These are phyloP conservation scores for Dinothrombium tinctorium DNA, from an alignment of 1,140 invertebrate species.

Conservation along the genomic window DNA sequence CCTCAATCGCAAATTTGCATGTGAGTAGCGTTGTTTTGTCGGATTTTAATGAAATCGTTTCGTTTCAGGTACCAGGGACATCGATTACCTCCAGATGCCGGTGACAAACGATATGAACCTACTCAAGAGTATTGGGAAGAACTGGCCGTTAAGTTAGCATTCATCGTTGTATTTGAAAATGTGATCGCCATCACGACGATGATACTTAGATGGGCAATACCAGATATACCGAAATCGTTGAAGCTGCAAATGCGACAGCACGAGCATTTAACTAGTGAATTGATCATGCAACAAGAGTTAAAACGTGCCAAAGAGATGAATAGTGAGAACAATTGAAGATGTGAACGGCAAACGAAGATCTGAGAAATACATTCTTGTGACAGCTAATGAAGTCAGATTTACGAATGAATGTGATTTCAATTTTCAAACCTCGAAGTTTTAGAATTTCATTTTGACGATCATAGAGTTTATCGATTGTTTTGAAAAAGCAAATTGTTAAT, in stretches of 20 bases:
- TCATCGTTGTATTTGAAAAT: constrained; percentile 83
- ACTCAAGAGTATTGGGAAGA: constrained; percentile 69
- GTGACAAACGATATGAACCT: constrained; percentile 33
- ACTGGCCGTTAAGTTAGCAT: constrained; percentile 59
- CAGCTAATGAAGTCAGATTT: no score
- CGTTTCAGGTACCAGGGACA: neutral
- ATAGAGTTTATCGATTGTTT: no score
- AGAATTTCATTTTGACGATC: no score
- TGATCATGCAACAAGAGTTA: constrained; percentile 57
- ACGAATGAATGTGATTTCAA: no score
- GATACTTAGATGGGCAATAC: constrained; percentile 57
- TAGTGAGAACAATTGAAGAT: no score
- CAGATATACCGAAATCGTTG: constrained; percentile 50
- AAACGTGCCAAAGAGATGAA: constrained; percentile 22
- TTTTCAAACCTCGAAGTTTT: no score
- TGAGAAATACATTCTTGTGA: no score
- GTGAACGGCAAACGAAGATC: no score
- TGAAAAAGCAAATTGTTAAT: no score
- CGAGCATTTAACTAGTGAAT: constrained; percentile 63
- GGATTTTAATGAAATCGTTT: no score
- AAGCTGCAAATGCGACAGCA: constrained; percentile 54
- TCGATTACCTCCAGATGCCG: neutral
- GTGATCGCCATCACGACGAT: constrained; percentile 57
- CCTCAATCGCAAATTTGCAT: no score
- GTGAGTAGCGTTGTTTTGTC: no score